Base-by-base conservation (phyloP, 2,113 vertebrate genomes). In the Zapornia atra region DNA sequence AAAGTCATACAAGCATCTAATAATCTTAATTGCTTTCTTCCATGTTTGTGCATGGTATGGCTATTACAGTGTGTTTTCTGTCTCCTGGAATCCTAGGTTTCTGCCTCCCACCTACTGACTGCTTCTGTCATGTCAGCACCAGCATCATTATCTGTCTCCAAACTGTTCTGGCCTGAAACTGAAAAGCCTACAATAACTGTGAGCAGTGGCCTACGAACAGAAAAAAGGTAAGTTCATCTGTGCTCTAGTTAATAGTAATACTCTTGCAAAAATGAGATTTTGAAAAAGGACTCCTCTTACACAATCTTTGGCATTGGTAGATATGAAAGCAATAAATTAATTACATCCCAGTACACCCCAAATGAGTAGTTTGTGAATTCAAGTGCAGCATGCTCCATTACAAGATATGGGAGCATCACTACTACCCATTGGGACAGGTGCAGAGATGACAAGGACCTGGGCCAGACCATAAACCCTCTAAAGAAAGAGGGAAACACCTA, bases 51-150 rank as follows among this genome's bases (percentile, higher is more conserved):
- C 11, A 1, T 50, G 22, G 29, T 86, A 21, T 40, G 6, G 12
- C 75, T 90, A 71, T 34, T 24, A 59, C n/a, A 57, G n/a, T 15
- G 15, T 72, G 34, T 71, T 63, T 91, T 86, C 50, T 92, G 46
- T 40, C 53, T 83, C 84, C 50, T 63, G 73, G 44, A 93, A 94
- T 95, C 93, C 5, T 96, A 99, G 99, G 96, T 99, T 87, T 98
- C 98, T 1, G 91, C 98, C 20, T 96, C 98, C 20, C 99, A 99
- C 75, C 95, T 99, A 92, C 78, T 99, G 90, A 98, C 98, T 4
- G 99, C 99, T 44, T 98, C 99, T 2, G 94, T 99, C 65, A 99
- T 99, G 98, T 99, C 99, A 11, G 98, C 99, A 29, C 98, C 99
- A 9, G 99, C 99, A 16, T 98, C 99, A 2, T 88, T 99, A 89